These are phyloP conservation scores for Morus bassanus DNA, from an alignment of 2,797 vertebrate genomes.

Conservation along the genomic window DNA sequence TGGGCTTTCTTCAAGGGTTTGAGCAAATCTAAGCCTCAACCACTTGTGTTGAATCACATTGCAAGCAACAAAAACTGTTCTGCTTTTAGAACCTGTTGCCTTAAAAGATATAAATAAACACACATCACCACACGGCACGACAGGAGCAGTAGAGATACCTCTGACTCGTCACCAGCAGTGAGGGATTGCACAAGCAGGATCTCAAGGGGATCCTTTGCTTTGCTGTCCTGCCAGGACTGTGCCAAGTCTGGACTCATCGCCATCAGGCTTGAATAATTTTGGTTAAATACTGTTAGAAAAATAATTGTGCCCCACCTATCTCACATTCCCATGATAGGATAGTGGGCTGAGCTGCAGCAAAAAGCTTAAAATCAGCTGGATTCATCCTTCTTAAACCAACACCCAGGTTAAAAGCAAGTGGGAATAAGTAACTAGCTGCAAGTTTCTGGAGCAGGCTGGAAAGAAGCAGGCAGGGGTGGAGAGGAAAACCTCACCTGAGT, in stretches of 20 bases:
- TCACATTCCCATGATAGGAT: accelerated
- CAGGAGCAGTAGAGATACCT: not conserved
- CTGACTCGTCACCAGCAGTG: accelerated
- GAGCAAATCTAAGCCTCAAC: not conserved
- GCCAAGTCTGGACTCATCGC: not conserved
- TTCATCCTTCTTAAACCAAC: not conserved
- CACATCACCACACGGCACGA: not conserved
- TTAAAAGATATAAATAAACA: not conserved
- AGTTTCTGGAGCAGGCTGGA: not conserved
- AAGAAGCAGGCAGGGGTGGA: not conserved
- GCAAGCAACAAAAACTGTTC: accelerated
- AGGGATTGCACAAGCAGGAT: not conserved
- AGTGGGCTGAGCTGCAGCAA: not conserved
- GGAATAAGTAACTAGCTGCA: not conserved
- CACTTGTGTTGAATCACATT: accelerated
- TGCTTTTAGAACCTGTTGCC: not conserved
- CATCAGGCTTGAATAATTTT: not conserved
- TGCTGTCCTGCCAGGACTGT: not conserved
- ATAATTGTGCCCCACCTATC: not conserved
- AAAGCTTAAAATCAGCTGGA: not conserved
- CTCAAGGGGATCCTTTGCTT: not conserved
- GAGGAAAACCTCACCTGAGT: not conserved
- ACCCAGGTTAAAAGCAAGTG: not conserved
- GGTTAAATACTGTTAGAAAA: not conserved
- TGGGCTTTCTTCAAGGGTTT: not conserved